Evolutionary conservation across 2,113 vertebrate genomes (phyloP), one percentile per base, ranked within the genome.

Genomic region (Odontophorus gujanensis): DNA sequence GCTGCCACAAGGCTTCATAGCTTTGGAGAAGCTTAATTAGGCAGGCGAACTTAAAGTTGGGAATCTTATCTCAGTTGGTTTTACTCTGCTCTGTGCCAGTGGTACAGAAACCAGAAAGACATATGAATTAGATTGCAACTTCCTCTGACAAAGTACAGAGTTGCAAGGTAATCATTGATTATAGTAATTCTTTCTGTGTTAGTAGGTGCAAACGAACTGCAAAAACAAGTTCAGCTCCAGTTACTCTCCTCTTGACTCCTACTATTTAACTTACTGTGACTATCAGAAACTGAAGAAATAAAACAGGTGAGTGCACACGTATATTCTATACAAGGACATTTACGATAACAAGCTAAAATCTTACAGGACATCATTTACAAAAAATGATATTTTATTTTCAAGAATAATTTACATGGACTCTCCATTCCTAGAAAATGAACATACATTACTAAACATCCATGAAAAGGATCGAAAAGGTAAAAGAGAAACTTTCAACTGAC

Each of bases 11-110:
- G 67, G 45, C 72, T 93, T 71, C 59, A 55, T 8, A 40, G 16
- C 69, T 87, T 66, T 55, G 78, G 26, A 66, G 45, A 80, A 80
- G 12, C 26, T 80, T 82, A 83, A 93, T 89, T 67, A 91, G 47
- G 38, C 16, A 87, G 57, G 82, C 24, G 73, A 48, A 80, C 34
- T 87, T 87, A 30, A 48, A 34, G n/a, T 13, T 14, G 1, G 50
- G 61, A 58, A 71, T 85, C 50, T 80, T 80, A 66, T 83, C 55
- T 91, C 34, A 63, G 28, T 63, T 34, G 24, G 26, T 80, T 8
- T 13, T 26, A 5, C 16, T 1, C 1, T 36, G 6, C n/a, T 2
- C 2, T 59, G 21, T 57, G n/a, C 7, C 55, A 66, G 26, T 25
- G 21, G 25, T n/a, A 85, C 28, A 72, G 74, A 43, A 81, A 21